Evolutionary conservation across 2,797 vertebrate genomes (phyloP).

Genomic region (Periparus ater): DNA sequence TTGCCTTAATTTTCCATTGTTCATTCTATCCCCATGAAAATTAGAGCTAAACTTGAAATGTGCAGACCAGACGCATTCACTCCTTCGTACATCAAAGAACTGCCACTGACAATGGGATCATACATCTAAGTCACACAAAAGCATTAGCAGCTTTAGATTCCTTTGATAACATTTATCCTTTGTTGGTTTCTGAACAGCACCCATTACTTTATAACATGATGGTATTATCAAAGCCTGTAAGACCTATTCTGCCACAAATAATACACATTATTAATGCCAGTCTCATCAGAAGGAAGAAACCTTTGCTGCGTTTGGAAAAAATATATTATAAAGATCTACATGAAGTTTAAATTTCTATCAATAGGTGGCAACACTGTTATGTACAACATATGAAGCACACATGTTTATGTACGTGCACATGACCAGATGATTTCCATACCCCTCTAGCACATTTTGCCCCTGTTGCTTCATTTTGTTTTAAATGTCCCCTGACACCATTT

Average conservation of each 20-base stretch:
- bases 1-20: background rate
- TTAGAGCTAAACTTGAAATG: background rate
- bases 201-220: background rate
- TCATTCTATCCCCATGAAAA: background rate
- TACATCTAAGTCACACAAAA: background rate
- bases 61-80: background rate
- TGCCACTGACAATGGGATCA: background rate
- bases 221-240: background rate
- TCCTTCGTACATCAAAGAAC: background rate
- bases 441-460: background rate
- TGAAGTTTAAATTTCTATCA: constrained; percentile 42
- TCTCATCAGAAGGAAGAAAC: background rate
- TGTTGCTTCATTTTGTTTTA: background rate
- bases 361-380: constrained; percentile 55
- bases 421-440: background rate
- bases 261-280: background rate
- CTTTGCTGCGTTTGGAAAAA: background rate
- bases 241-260: background rate
- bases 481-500: background rate
- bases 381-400: background rate
- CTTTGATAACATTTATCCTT: background rate
- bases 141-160: background rate
- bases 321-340: background rate
- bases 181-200: background rate
- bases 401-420: background rate